Percentiles rank a stretch among this genome's conserved stretches.
Evolutionary conservation across 2,888 invertebrate genomes (phyloP).

Genomic region (Drosophila pegasa): DNA sequence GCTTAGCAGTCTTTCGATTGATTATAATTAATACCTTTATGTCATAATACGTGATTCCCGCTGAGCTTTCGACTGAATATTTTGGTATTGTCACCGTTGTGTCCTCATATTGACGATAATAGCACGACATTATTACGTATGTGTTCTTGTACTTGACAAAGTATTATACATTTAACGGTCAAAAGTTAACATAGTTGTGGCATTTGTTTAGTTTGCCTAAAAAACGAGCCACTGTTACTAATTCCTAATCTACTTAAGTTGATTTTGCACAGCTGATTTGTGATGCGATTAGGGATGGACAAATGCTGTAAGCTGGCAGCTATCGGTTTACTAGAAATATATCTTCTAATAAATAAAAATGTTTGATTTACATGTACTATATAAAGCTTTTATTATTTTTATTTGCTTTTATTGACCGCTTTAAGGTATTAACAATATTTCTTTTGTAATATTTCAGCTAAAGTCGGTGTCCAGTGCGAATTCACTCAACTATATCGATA

Average conservation of each 20-base stretch:
- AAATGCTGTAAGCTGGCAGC: neutral
- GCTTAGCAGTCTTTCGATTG: neutral
- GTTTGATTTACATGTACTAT: neutral
- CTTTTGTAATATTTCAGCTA: too few species aligned
- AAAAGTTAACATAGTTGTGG: slow-evolving; percentile 30
- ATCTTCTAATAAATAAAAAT: neutral
- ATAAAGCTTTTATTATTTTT: neutral
- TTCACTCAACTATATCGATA: slow-evolving; percentile 9
- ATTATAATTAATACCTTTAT: slow-evolving; percentile 85
- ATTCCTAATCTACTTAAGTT: slow-evolving; percentile 7
- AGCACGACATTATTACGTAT: slow-evolving; percentile 88
- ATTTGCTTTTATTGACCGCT: neutral
- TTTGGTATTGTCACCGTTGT: slow-evolving; percentile 89
- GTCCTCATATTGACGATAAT: slow-evolving; percentile 89
- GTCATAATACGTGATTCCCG: slow-evolving; percentile 90
- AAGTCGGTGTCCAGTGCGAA: neutral
- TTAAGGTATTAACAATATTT: neutral
- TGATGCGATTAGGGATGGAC: slow-evolving; percentile 14
- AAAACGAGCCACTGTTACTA: slow-evolving; percentile 28
- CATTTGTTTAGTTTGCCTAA: slow-evolving; percentile 14
- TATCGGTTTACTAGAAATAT: neutral
- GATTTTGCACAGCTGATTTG: slow-evolving; percentile 44
- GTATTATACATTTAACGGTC: slow-evolving; percentile 18
- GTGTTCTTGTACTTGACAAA: slow-evolving; percentile 5
- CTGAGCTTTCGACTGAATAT: slow-evolving; percentile 86